Evolutionary conservation across 1,140 invertebrate genomes (phyloP).

Genomic region (Lepidurus arcticus): DNA sequence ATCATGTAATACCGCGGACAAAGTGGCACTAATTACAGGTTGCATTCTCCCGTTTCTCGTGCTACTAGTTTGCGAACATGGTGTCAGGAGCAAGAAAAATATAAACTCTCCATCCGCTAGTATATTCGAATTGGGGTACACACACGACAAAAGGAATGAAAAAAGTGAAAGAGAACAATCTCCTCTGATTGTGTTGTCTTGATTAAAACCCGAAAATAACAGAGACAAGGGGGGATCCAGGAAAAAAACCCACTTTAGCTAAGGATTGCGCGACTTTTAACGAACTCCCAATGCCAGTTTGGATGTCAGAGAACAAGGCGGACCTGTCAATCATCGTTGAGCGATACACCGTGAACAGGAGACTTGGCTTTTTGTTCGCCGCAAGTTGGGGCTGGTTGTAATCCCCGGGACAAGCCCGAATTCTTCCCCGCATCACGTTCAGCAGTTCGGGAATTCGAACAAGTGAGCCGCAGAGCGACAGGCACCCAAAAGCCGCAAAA

Average conservation of each 20-base stretch:
- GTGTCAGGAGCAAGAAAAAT: no score
- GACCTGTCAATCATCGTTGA: slow-evolving; percentile 1
- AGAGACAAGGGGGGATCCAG: neutral
- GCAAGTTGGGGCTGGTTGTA: neutral
- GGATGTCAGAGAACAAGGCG: neutral
- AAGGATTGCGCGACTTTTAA: slow-evolving; percentile 7
- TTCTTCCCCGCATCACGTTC: neutral
- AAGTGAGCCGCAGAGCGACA: neutral
- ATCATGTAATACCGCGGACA: neutral
- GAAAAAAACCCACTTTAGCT: neutral
- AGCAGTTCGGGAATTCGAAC: neutral
- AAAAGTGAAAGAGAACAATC: neutral
- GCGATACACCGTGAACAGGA: neutral
- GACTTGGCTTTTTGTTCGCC: neutral
- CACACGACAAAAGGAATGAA: neutral
- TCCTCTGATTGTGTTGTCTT: neutral
- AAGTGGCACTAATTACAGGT: neutral
- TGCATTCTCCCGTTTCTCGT: neutral
- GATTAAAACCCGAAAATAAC: neutral
- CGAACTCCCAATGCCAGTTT: slow-evolving; percentile 1
- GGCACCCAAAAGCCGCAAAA: neutral
- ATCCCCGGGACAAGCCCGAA: neutral
- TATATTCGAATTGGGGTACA: no score
- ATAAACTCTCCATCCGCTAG: no score
- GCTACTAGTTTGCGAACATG: neutral